Conservation (phyloP, 2,888 invertebrate species). For the Kryphioiulus occultus region DNA sequence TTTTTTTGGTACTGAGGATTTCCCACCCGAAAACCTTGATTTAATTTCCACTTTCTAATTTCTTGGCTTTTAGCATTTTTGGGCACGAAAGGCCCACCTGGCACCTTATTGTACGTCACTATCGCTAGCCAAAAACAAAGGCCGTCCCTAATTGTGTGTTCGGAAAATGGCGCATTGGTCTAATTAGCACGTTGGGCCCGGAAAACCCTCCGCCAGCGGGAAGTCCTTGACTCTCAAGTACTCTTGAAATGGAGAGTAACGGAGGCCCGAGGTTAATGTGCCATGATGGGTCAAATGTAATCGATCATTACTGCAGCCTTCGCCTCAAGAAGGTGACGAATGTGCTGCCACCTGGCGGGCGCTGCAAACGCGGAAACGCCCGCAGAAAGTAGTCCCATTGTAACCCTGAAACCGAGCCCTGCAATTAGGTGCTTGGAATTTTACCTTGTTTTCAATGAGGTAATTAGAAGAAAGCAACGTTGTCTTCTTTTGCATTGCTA, state of each 20-base stretch:
- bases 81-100: background rate
- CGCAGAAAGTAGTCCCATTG: no score
- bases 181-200: background rate
- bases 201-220: background rate
- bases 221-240: background rate
- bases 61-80: background rate
- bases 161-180: background rate
- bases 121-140: conserved; percentile 3
- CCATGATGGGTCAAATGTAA: background rate
- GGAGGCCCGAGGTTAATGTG: background rate
- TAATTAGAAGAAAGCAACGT: no score
- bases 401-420: no score
- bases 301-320: no score
- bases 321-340: no score
- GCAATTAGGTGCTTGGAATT: no score
- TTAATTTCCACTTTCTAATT: background rate
- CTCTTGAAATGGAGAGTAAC: background rate
- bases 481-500: no score
- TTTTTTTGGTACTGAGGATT: background rate
- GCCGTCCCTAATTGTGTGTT: background rate
- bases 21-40: background rate
- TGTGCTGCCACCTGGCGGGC: no score
- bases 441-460: no score
- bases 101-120: conserved; percentile 21
- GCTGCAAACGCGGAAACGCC: no score